Conservation (phyloP, 2,888 invertebrate genomes). For the Eupithecia subumbrata region DNA sequence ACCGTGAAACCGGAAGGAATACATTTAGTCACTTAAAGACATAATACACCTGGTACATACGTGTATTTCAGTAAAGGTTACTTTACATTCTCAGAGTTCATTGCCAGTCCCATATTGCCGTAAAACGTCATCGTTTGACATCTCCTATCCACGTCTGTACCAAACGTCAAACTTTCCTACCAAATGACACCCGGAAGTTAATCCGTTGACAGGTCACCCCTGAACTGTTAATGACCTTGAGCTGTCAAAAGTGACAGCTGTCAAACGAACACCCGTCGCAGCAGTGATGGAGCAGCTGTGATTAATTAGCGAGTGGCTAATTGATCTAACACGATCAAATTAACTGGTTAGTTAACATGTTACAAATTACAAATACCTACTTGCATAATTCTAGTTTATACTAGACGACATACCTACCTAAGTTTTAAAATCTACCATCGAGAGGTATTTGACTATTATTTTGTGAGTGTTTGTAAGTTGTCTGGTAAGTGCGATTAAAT, state of each 20-base stretch:
- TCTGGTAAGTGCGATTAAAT: too few species aligned
- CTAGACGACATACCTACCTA: too few species aligned
- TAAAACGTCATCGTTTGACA: background rate
- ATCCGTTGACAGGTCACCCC: slow-evolving; percentile 49
- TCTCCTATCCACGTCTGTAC: background rate
- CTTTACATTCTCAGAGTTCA: background rate
- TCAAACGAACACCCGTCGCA: slow-evolving; percentile 52
- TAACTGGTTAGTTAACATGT: slow-evolving; percentile 37
- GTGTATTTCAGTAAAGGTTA: too few species aligned
- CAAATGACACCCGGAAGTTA: slow-evolving; percentile 43
- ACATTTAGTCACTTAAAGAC: too few species aligned
- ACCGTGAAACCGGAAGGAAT: too few species aligned
- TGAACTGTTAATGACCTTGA: slow-evolving; percentile 60
- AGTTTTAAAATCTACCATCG: too few species aligned
- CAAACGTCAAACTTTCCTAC: slow-evolving; percentile 10
- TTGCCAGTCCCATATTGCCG: background rate
- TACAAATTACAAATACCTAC: slow-evolving; percentile 18
- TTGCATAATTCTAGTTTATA: background rate
- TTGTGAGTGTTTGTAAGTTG: too few species aligned
- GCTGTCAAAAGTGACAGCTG: slow-evolving; percentile 67
- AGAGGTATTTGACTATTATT: too few species aligned
- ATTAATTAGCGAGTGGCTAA: slow-evolving; percentile 62
- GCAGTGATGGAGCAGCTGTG: slow-evolving; percentile 58
- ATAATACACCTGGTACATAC: too few species aligned
- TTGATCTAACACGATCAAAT: slow-evolving; percentile 60